phyloP scores from a whole-genome alignment of 2,797 vertebrate genomes.

The Myripristis murdjan region DNA sequence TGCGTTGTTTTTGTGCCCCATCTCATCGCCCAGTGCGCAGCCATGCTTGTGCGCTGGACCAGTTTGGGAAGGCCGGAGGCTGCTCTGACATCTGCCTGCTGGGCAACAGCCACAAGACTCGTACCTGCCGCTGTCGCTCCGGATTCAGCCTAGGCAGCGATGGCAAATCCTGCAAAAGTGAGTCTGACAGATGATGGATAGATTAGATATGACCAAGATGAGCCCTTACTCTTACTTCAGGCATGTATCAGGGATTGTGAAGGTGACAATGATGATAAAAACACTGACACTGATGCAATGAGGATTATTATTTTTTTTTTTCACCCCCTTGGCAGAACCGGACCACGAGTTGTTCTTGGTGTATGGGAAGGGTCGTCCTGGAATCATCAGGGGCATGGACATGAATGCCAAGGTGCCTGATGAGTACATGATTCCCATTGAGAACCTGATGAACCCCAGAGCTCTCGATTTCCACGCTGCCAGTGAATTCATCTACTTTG shows the following conservation, averaged over 20 bases:
- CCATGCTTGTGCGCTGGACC: slow-evolving; percentile 94
- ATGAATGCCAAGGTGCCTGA: slow-evolving; percentile 95
- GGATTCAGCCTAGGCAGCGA: slow-evolving; percentile 98
- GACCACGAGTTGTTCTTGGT: slow-evolving; percentile 97
- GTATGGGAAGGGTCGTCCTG: slow-evolving; percentile 95
- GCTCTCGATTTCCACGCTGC: slow-evolving; percentile 96
- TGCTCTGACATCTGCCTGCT: slow-evolving; percentile 98
- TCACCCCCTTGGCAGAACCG: slow-evolving; percentile 85
- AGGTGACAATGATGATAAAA: neutral
- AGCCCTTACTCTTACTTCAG: slow-evolving; percentile 3
- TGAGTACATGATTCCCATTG: slow-evolving; percentile 99
- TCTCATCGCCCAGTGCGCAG: slow-evolving; percentile 88
- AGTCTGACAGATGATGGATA: slow-evolving; percentile 70
- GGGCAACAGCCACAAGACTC: slow-evolving; percentile 95
- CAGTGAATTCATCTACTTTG: slow-evolving; percentile 97
- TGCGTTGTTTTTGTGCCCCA: neutral
- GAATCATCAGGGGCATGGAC: slow-evolving; percentile 98
- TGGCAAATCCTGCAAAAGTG: slow-evolving; percentile 98
- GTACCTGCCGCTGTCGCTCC: slow-evolving; percentile 97
- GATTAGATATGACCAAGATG: neutral
- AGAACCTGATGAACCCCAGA: slow-evolving; percentile 98
- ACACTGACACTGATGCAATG: neutral
- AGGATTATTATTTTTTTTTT: neutral
- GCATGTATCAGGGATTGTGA: neutral
- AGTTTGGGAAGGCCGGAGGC: slow-evolving; percentile 93